Percentiles rank a stretch among this genome's conserved stretches.
These are phyloP conservation scores for Sipha flava DNA, from an alignment of 1,140 invertebrate genomes.

Conservation along the genomic window DNA sequence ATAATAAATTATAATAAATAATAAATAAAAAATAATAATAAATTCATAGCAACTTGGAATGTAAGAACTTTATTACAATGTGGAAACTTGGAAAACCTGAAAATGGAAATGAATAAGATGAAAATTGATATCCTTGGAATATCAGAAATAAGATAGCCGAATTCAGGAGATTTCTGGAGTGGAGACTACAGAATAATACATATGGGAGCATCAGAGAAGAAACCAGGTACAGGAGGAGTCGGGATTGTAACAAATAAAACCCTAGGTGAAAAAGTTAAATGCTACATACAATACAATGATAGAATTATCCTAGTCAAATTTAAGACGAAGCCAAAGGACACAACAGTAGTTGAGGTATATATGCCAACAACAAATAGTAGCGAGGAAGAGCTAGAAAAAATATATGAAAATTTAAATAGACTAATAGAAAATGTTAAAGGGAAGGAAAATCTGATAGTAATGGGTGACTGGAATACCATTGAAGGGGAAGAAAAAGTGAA, in stretches of 20 bases:
- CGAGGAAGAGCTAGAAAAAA: conserved; percentile 25
- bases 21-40: too few relatives aligned
- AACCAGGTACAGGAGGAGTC: neutral
- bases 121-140: conserved; percentile 18
- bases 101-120: conserved; percentile 22
- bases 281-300: neutral
- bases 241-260: conserved; percentile 13
- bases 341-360: conserved; percentile 31
- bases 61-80: neutral
- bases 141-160: conserved; percentile 17
- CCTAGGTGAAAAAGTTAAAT: neutral
- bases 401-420: conserved; percentile 18
- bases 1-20: too few relatives aligned
- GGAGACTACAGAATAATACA: conserved; percentile 19
- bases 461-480: conserved; percentile 31
- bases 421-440: neutral
- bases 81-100: too few relatives aligned
- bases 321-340: conserved; percentile 4
- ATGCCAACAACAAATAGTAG: conserved; percentile 11
- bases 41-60: conserved; percentile 4
- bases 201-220: neutral
- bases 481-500: conserved; percentile 11
- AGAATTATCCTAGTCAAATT: conserved; percentile 22
- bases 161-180: neutral
- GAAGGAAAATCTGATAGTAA: conserved; percentile 24